Evolutionary conservation across 2,797 vertebrate species (phyloP).

Genomic region (Halcyon badia): DNA sequence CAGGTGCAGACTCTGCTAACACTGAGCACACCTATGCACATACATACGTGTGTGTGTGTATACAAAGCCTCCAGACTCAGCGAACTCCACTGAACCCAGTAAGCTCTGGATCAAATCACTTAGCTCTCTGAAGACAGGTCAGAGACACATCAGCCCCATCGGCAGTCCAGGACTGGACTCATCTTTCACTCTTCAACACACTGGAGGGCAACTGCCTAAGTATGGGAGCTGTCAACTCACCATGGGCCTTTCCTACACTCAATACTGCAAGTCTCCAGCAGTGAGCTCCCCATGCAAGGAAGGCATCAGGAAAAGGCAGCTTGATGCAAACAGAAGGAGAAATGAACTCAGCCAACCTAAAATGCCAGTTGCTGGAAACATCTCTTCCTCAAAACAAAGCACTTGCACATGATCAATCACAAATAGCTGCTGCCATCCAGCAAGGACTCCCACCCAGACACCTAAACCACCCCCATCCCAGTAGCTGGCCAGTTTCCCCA

Average conservation of each 20-base stretch:
- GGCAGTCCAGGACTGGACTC: rapidly evolving
- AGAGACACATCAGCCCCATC: not conserved
- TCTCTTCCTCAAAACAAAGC: not conserved
- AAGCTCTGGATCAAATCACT: not conserved
- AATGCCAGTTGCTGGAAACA: not conserved
- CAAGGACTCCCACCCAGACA: not conserved
- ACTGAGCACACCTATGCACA: not conserved
- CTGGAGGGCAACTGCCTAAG: not conserved
- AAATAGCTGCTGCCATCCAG: not conserved
- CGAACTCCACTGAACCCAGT: not conserved
- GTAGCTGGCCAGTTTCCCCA: not conserved
- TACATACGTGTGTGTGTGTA: no score
- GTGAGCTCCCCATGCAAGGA: not conserved
- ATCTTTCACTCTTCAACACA: not conserved
- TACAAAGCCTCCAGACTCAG: not conserved
- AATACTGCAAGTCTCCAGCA: not conserved
- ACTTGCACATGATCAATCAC: not conserved
- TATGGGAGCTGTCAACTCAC: not conserved
- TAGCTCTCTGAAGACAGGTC: not conserved
- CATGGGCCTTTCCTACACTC: not conserved
- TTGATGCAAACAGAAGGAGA: not conserved
- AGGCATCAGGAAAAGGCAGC: not conserved
- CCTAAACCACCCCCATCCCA: not conserved
- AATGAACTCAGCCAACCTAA: not conserved
- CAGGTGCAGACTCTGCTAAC: not conserved